A percentile compares a stretch with the other conserved stretches of the same genome.
Conservation (phyloP, 2,888 invertebrate species). For the Rotaria sp. region DNA sequence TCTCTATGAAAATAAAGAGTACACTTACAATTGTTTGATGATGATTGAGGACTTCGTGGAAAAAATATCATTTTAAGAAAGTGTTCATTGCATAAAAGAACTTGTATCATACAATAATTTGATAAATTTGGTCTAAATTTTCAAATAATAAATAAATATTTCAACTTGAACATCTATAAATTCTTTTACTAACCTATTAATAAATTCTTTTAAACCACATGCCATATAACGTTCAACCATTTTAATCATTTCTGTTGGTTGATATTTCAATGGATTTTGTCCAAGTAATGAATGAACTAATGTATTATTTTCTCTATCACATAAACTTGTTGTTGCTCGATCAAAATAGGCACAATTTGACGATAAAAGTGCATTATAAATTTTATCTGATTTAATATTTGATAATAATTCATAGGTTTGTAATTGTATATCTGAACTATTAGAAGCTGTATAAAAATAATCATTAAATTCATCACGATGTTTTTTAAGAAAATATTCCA, state of each 20-base stretch:
- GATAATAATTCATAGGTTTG: neutral
- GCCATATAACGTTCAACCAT: neutral
- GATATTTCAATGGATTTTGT: neutral
- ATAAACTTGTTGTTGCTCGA: neutral
- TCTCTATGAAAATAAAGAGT: too few species aligned
- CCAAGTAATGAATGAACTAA: constrained; percentile 22
- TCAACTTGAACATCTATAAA: too few species aligned
- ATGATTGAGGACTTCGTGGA: neutral
- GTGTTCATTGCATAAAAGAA: neutral
- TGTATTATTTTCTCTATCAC: constrained; percentile 23
- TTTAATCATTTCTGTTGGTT: constrained; percentile 19
- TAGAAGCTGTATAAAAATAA: neutral
- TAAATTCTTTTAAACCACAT: constrained; percentile 10
- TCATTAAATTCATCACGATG: neutral
- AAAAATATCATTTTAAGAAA: constrained; percentile 13
- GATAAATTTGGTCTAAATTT: neutral
- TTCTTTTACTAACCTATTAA: neutral
- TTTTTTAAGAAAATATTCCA: neutral
- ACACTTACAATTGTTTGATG: neutral
- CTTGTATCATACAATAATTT: constrained; percentile 16
- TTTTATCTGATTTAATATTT: constrained; percentile 15
- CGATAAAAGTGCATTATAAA: constrained; percentile 7
- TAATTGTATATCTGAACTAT: constrained; percentile 2
- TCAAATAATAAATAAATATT: too few species aligned
- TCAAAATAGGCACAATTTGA: neutral